Percentiles rank a stretch among this genome's conserved stretches.
These are phyloP conservation scores for Ruditapes philippinarum DNA, from an alignment of 1,140 invertebrate genomes.

Conservation along the genomic window DNA sequence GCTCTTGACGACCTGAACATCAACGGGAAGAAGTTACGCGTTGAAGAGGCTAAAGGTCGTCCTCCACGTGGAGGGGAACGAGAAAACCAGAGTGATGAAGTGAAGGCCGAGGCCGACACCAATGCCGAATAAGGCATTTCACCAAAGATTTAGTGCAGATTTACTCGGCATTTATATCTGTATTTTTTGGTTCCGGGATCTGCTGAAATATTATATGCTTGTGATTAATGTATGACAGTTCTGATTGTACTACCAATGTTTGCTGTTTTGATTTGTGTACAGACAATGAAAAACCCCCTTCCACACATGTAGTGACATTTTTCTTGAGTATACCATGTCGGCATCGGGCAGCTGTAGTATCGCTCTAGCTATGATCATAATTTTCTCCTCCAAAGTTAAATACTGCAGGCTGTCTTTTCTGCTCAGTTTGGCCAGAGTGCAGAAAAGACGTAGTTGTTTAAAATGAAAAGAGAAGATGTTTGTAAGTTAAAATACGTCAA, in stretches of 20 bases:
- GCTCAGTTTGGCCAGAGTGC: not conserved
- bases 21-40: slow-evolving; percentile 77
- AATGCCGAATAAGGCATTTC: not conserved
- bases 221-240: slow-evolving; percentile 31
- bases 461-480: not conserved
- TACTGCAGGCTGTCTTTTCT: slow-evolving; percentile 29
- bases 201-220: slow-evolving; percentile 42
- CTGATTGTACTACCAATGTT: not conserved
- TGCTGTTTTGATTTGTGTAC: slow-evolving; percentile 10
- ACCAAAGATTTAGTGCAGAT: slow-evolving; percentile 29
- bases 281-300: not conserved
- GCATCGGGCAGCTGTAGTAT: not conserved
- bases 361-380: not conserved
- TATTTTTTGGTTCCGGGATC: slow-evolving; percentile 21
- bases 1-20: slow-evolving; percentile 76
- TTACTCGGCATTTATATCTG: not conserved
- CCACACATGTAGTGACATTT: slow-evolving; percentile 13
- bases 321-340: not conserved
- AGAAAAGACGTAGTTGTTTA: not conserved
- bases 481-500: not conserved
- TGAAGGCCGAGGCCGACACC: not conserved
- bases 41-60: slow-evolving; percentile 73
- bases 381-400: not conserved
- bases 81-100: not conserved
- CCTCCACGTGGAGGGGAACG: not conserved